Percentiles rank a stretch among this genome's conserved stretches.
These are phyloP conservation scores for Ametastegia equiseti DNA, from an alignment of 2,888 invertebrate genomes.

Conservation along the genomic window DNA sequence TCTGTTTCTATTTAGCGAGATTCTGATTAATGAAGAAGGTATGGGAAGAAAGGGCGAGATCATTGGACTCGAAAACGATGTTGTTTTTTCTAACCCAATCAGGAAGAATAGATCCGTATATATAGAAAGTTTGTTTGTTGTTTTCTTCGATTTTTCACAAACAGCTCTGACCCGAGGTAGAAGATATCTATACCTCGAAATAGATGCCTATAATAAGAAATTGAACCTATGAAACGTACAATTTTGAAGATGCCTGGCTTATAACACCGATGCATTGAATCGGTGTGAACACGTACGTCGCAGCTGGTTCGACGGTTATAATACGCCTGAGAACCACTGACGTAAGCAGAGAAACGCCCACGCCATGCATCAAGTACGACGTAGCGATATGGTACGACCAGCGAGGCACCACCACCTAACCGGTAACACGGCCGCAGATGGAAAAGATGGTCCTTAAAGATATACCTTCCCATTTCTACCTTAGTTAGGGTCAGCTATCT, in stretches of 20 bases:
- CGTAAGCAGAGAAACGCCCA: conserved; percentile 73
- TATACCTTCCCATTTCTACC: conserved; percentile 68
- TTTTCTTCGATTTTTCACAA: background rate
- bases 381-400: conserved; percentile 68
- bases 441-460: conserved; percentile 74
- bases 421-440: conserved; percentile 72
- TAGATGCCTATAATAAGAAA: no score
- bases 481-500: conserved; percentile 75
- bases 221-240: no score
- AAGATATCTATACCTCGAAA: no score
- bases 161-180: background rate
- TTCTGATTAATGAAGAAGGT: background rate
- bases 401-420: conserved; percentile 40
- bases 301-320: background rate
- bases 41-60: background rate
- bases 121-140: background rate
- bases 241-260: no score
- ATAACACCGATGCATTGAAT: background rate
- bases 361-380: conserved; percentile 75
- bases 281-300: background rate
- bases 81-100: background rate
- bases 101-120: background rate
- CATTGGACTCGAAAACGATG: background rate
- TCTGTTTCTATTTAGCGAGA: background rate
- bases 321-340: conserved; percentile 72